phyloP scores from a whole-genome alignment of 2,888 invertebrate genomes.

The Coecobrya sp. region DNA sequence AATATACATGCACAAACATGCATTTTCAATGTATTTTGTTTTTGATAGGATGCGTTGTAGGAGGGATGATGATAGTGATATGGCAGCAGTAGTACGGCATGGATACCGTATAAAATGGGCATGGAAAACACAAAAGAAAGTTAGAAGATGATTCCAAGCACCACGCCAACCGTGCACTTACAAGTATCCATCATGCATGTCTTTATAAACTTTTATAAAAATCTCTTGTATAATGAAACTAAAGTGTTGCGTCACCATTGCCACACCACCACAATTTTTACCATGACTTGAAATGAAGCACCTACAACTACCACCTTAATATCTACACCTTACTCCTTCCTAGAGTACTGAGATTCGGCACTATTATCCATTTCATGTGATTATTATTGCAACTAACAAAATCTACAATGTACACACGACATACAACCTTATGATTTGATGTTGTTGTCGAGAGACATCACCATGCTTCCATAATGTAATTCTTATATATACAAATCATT shows the following conservation, averaged over 20 bases:
- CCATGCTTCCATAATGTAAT: neutral
- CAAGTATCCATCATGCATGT: constrained; percentile 21
- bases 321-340: neutral
- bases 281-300: constrained; percentile 57
- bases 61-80: neutral
- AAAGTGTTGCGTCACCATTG: constrained; percentile 53
- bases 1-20: constrained; percentile 77
- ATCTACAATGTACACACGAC: neutral
- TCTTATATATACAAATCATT: neutral
- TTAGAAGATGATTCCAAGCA: constrained; percentile 57
- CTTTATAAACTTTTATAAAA: too few relatives aligned
- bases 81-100: neutral
- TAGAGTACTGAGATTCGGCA: neutral
- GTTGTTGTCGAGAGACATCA: constrained; percentile 4
- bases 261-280: constrained; percentile 17
- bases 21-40: constrained; percentile 5
- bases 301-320: constrained; percentile 21
- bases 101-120: neutral
- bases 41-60: constrained; percentile 38
- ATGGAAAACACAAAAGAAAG: constrained; percentile 47
- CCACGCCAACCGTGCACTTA: constrained; percentile 33
- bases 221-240: neutral
- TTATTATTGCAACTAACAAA: neutral
- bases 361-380: constrained; percentile 4
- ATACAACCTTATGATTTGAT: neutral